Evolutionary conservation across 1,140 invertebrate species (phyloP), one percentile per base, ranked within the genome.

Genomic region (Drosophila subpulchrella): DNA sequence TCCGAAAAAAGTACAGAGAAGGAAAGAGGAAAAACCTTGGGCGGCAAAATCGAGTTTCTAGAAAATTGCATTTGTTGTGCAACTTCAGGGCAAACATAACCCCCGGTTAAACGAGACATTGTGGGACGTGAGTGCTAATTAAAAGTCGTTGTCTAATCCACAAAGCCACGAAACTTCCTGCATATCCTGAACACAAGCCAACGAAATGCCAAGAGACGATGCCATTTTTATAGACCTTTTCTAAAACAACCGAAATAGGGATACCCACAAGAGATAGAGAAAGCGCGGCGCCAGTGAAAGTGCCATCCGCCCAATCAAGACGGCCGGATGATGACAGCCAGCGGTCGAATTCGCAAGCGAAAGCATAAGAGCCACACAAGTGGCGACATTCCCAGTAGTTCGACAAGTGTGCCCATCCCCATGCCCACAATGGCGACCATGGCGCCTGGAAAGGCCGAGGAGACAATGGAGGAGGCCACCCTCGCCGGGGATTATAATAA

Each of bases 201-300:
- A 81, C 67, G 59, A 75, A 58, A 83, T 86, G 78, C 53, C 82
- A 70, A 81, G 78, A 48, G 78, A 82, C 62, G 62, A 76, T 75
- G 67, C 75, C 66, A 80, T 68, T 86, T 86, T 86, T 88, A 86
- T 86, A 86, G 79, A 88, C 79, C 67, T 86, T 86, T 86, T 88
- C 50, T 89, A 79, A 88, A 50, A 24, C 17, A 59, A 42, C 65
- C 34, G 12, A 39, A n/a, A 65, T 24, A 50, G 24, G 56, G 41
- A 44, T 38, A 72, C 10, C 12, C 2, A 12, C 8, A 17, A 61
- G 15, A 32, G 55, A 77, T 50, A 50, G 63, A 48, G 51, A 59
- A 66, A 48, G 57, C 71, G 39, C 46, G 79, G 65, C 81, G 76
- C 73, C 78, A 75, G 53, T 59, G 34, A 67, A 72, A 61, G 72